Evolutionary conservation across 2,888 invertebrate species (phyloP).

Genomic region (Heliconius charithonia): DNA sequence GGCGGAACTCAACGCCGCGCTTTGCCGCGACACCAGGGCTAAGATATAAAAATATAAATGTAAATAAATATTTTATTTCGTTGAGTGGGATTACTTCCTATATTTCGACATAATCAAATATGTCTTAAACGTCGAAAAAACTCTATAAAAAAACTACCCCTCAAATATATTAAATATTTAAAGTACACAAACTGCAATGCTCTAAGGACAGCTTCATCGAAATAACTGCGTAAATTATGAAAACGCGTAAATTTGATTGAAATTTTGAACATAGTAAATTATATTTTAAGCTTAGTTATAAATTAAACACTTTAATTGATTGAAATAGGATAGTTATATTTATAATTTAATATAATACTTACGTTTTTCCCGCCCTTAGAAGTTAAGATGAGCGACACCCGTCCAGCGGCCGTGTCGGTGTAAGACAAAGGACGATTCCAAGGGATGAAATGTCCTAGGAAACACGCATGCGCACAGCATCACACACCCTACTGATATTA

Average conservation of each 20-base stretch:
- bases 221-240: conserved; percentile 1
- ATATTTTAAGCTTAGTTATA: background rate
- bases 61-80: no score
- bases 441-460: conserved; percentile 55
- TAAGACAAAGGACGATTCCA: conserved; percentile 66
- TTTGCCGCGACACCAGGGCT: no score
- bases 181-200: background rate
- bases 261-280: background rate
- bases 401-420: conserved; percentile 45
- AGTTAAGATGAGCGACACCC: conserved; percentile 33
- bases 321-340: background rate
- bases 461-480: conserved; percentile 64
- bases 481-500: conserved; percentile 31
- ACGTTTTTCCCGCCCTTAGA: conserved; percentile 53
- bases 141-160: background rate
- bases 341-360: conserved; percentile 44
- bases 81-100: no score
- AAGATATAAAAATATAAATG: no score
- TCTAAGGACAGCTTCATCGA: background rate
- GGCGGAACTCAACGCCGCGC: no score
- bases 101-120: no score
- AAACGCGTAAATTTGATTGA: background rate
- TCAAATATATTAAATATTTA: background rate
- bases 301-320: background rate
- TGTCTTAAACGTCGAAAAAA: background rate